Conservation (phyloP, 2,888 invertebrate genomes). For the Amorpha juglandis region DNA sequence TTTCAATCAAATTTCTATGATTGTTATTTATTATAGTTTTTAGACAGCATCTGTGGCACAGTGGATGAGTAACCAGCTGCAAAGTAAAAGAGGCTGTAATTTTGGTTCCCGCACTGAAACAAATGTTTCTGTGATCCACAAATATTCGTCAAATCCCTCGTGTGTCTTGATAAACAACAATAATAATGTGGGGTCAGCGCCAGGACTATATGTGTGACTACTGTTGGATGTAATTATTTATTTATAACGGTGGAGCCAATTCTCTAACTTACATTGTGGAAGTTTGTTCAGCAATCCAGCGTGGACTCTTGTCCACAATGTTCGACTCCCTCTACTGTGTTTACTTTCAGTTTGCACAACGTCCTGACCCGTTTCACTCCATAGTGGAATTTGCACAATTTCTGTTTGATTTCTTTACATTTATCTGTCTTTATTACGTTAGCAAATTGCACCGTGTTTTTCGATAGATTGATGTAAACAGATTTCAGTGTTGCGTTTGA, state of each 20-base stretch:
- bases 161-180: too few species aligned
- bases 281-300: slow-evolving; percentile 9
- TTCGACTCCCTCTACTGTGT: slow-evolving; percentile 5
- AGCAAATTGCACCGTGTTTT: not conserved
- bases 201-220: too few species aligned
- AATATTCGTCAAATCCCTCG: too few species aligned
- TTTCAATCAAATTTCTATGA: too few species aligned
- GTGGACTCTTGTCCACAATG: not conserved
- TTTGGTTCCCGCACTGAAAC: too few species aligned
- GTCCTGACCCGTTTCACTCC: not conserved
- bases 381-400: slow-evolving; percentile 1
- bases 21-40: too few species aligned
- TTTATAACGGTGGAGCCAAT: slow-evolving; percentile 5
- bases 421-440: slow-evolving; percentile 14
- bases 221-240: too few species aligned
- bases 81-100: too few species aligned
- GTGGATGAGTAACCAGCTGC: too few species aligned
- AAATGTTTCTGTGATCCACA: too few species aligned
- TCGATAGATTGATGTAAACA: not conserved
- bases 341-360: slow-evolving; percentile 19
- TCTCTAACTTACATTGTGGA: slow-evolving; percentile 3
- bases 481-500: slow-evolving; percentile 10
- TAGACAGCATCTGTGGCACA: too few species aligned
- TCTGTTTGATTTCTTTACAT: slow-evolving; percentile 6
- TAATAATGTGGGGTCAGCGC: too few species aligned